phyloP scores from a whole-genome alignment of 2,797 vertebrate species.

The Mus minutoides region DNA sequence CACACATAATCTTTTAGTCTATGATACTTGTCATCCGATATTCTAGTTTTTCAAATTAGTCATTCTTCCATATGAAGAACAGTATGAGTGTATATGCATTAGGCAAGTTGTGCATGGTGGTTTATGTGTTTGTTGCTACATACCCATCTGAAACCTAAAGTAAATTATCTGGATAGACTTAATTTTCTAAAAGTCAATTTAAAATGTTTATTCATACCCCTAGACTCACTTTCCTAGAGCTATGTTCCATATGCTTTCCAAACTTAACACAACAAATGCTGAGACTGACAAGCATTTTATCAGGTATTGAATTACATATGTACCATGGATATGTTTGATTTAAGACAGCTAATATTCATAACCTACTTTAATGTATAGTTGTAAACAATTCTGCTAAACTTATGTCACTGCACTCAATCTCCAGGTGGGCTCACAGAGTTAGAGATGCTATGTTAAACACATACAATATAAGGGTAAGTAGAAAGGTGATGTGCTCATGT shows the following conservation, averaged over 20 bases:
- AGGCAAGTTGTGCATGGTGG: background rate
- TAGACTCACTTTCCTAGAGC: background rate
- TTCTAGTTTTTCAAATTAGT: constrained; percentile 35
- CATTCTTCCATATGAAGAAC: background rate
- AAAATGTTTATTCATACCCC: background rate
- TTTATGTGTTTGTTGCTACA: background rate
- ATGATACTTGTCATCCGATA: background rate
- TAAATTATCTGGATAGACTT: background rate
- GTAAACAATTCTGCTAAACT: background rate
- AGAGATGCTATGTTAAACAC: background rate
- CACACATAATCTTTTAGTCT: background rate
- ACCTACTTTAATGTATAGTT: background rate
- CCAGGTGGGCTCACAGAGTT: background rate
- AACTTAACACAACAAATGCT: background rate
- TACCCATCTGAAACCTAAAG: background rate
- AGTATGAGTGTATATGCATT: background rate
- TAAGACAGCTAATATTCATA: background rate
- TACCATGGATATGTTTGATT: background rate
- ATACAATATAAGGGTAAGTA: background rate
- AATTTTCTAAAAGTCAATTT: constrained; percentile 36
- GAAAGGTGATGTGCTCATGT: background rate
- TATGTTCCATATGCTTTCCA: background rate
- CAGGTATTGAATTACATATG: background rate
- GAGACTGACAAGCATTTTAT: background rate
- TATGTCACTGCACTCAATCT: background rate